A percentile compares a stretch with the other conserved stretches of the same genome.
phyloP scores from a whole-genome alignment of 2,888 invertebrate species.

The Helobdella robusta region DNA sequence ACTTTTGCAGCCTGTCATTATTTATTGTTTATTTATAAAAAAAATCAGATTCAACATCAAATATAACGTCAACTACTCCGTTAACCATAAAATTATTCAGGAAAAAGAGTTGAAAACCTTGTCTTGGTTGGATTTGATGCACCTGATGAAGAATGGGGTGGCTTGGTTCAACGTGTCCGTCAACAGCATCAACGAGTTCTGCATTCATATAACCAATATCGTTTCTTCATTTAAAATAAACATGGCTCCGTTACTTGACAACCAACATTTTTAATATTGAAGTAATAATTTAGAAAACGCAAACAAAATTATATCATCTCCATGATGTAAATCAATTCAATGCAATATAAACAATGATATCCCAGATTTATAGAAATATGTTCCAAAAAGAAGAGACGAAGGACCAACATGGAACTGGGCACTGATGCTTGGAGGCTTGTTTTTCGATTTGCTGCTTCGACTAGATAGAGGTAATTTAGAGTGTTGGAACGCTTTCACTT shows the following conservation, averaged over 20 bases:
- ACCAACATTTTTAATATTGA: not conserved
- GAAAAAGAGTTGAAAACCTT: constrained; percentile 55
- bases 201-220: no score
- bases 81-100: not conserved
- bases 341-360: not conserved
- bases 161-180: constrained; percentile 88
- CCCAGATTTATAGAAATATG: not conserved
- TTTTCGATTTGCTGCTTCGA: constrained; percentile 42
- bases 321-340: not conserved
- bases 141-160: constrained; percentile 74
- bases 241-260: no score
- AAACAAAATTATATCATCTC: no score
- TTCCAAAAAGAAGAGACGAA: not conserved
- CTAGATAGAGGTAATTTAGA: no score
- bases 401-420: constrained; percentile 65
- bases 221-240: no score
- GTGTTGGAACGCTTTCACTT: not conserved
- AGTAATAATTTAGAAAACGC: no score
- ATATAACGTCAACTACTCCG: not conserved
- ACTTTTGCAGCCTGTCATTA: constrained; percentile 45
- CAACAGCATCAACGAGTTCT: constrained; percentile 76
- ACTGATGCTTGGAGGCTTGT: constrained; percentile 75
- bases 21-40: not conserved
- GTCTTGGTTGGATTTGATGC: constrained; percentile 88
- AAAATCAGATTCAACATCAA: not conserved